Base-by-base conservation (phyloP, 2,797 vertebrate species). In the Acrocephalus scirpaceus region DNA sequence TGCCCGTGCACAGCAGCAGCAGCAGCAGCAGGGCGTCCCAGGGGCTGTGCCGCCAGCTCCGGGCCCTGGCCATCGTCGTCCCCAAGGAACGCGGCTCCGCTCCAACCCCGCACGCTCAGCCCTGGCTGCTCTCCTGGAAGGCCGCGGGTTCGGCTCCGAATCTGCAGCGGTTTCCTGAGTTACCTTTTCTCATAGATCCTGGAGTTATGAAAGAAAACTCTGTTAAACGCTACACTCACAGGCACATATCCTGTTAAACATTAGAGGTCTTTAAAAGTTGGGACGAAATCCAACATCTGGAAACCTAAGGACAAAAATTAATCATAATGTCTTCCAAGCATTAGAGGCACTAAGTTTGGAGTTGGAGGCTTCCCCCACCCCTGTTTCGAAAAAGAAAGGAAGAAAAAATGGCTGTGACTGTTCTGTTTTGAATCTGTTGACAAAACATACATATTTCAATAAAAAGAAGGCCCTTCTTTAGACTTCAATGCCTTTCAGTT, bases 231-330 rank as follows among this genome's bases (percentile, higher is more conserved):
- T 96, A 88, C 94, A 96, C 91, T 94, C 92, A 18, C 40, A 42
- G 67, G 72, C 86, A 98, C 89, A 93, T 91, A 96, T 96, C 95
- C 97, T 97, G 96, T 97, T 96, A 97, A 96, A 95, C 94, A 91
- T 95, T 96, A 98, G 95, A 96, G 81, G 96, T 96, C 86, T 97
- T 95, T 96, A 95, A 82, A 82, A 92, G 78, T 62, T 92, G 92
- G 96, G 96, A 97, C 17, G 38, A 69, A 86, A 90, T 92, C 93
- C 97, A 97, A 96, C 96, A 97, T 97, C 97, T 97, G 96, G 96
- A 96, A 97, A 92, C 51, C 51, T 79, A 94, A 93, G 92, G 86
- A 95, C 32, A 9, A 94, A 95, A 96, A 96, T 96, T 95, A 97
- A 97, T 97, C 96, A 74, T 73, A 62, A 80, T 5, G 86, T 85